Base-by-base conservation (phyloP, 2,888 invertebrate species). In the Dicyrtomina minuta region DNA sequence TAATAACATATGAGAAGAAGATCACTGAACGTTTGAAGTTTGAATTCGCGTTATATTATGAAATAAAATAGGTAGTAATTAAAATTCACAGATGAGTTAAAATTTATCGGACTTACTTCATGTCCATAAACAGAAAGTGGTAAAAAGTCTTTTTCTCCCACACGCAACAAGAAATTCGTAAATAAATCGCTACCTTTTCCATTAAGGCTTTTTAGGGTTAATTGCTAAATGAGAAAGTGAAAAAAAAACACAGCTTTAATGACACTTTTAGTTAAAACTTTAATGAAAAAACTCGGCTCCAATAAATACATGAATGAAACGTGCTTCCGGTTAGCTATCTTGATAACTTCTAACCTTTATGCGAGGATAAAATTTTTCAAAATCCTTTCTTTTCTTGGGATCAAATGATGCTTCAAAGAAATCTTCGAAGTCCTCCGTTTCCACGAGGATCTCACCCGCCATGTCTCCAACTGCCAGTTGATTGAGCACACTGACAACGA, bases 351-450 rank as follows among this genome's bases (percentile, higher is more conserved):
- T 53, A 68, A 76, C 78, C 73, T 73, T 77, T 22, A 78, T 75
- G 3, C 75, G 70, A 10, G 78, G 77, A 67, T 78, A 78, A 68
- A 78, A 76, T 55, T 76, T 78, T 72, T 72, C 74, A 59, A 78
- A 76, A 51, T 77, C 77, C 44, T 70, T 56, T 46, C 70, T 72
- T 61, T 75, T 78, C 60, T 76, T 77, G 12, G 73, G 72, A 46
- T 77, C 77, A 65, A 77, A 78, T 1, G 75, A 65, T n/a, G 76
- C 71, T 71, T 76, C 76, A 60, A 77, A 78, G 71, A 78, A 78
- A 53, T 77, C 58, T 58, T 58, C 58, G 69, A 78, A 78, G 39
- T 78, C 77, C 56, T 74, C 75, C 41, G 73, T 71, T 22, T 76
- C 78, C 33, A 78, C 72, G 17, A 75, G 33, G 53, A 71, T 71